Conservation (phyloP, 2,797 vertebrate species). For the Erethizon dorsatum region DNA sequence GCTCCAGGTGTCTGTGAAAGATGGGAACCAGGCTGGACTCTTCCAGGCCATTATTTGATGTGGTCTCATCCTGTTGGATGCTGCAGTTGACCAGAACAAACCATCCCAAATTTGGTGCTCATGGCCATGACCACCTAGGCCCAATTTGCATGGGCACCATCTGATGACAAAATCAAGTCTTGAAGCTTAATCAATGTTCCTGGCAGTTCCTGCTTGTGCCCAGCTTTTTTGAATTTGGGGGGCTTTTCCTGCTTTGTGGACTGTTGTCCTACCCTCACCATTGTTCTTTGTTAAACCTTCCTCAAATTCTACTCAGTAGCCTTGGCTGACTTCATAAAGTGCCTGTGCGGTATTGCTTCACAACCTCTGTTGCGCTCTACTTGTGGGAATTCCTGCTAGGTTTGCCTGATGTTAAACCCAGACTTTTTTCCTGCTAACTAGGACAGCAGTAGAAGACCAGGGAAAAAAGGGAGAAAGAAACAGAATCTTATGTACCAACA, state of each 20-base stretch:
- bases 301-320: background rate
- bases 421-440: background rate
- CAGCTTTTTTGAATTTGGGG: background rate
- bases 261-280: background rate
- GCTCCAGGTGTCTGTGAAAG: constrained; percentile 21
- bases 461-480: background rate
- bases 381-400: constrained; percentile 64
- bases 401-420: constrained; percentile 39
- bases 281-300: background rate
- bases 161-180: background rate
- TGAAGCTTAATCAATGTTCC: background rate
- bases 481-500: background rate
- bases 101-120: background rate
- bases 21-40: background rate
- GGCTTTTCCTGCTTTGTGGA: background rate
- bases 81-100: background rate
- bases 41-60: background rate
- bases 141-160: background rate
- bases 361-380: constrained; percentile 63
- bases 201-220: background rate
- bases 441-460: constrained; percentile 39
- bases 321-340: constrained; percentile 23
- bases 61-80: background rate
- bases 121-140: no score
- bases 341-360: background rate